Evolutionary conservation across 1,140 invertebrate genomes (phyloP), one percentile per base, ranked within the genome.

Genomic region (Cyclargus thomasi): DNA sequence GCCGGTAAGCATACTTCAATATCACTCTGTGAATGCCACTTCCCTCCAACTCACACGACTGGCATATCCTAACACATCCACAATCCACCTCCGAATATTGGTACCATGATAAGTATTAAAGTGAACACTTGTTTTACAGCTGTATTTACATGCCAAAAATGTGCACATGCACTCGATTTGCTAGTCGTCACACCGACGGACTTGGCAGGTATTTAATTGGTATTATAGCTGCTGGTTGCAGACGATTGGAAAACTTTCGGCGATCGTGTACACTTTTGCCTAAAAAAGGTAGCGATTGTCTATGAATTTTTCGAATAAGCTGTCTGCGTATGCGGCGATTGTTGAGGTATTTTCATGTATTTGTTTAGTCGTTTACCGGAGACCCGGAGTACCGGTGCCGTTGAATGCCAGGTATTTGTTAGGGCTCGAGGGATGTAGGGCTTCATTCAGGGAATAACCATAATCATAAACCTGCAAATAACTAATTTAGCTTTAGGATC

Each of bases 51-150:
- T 36, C 63, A 17, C n/a, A 39, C 63, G 29, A 17, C 72, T 68
- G 57, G 64, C 74, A 74, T 67, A 64, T 63, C 39, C 69, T 70
- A 64, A 74, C 67, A 63, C 62, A 67, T 36, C 67, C 67, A 77
- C 62, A 69, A 68, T 69, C 67, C 72, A 74, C 64, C 69, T 62
- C 70, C 72, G 68, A 72, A 72, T 75, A 59, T 75, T 73, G 67
- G 75, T 72, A 79, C 73, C 73, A 71, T 74, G 76, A 74, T 70
- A 79, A 86, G 81, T 87, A 88, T 86, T 88, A 86, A 89, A 88
- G 76, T 88, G 77, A 86, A 88, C 82, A 87, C 80, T 89, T 90
- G 75, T 90, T 90, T 90, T 90, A 85, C 87, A 90, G 87, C 87
- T 83, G 78, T 79, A 79, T 77, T 87, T 83, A 78, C 78, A 85